These are phyloP conservation scores for Tiliacea citrago DNA, from an alignment of 2,888 invertebrate species.

Conservation along the genomic window DNA sequence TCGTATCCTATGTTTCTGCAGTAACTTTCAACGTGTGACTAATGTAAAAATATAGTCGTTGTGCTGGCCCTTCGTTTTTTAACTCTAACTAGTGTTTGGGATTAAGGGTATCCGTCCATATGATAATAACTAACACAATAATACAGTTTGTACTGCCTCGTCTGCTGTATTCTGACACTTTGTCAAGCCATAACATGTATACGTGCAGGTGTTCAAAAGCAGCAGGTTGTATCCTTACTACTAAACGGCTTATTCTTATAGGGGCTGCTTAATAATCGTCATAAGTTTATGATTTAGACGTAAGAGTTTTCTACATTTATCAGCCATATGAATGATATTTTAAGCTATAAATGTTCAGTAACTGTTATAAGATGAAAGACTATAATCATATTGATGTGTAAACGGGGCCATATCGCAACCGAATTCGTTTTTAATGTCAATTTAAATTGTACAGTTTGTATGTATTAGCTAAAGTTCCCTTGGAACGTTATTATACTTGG, in stretches of 20 bases:
- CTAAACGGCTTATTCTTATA: conserved; percentile 41
- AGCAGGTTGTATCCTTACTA: conserved; percentile 52
- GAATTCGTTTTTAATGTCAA: conserved; percentile 49
- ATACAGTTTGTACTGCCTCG: conserved; percentile 54
- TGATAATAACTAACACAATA: conserved; percentile 65
- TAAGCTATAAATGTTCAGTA: conserved; percentile 55
- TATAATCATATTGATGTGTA: conserved; percentile 51
- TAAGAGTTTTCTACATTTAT: conserved; percentile 61
- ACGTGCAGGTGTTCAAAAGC: conserved; percentile 34
- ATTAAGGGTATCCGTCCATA: conserved; percentile 79
- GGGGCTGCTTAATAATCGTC: conserved; percentile 41
- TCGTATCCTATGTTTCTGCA: conserved; percentile 62
- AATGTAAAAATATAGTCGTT: conserved; percentile 62
- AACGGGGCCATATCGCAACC: conserved; percentile 70
- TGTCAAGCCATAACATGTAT: conserved; percentile 50
- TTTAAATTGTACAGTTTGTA: conserved; percentile 41
- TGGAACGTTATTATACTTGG: conserved; percentile 31
- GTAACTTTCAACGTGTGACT: conserved; percentile 51
- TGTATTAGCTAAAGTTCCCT: conserved; percentile 36
- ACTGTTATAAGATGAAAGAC: conserved; percentile 45
- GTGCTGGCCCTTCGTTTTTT: conserved; percentile 73
- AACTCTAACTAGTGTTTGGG: conserved; percentile 59
- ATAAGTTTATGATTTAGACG: conserved; percentile 60
- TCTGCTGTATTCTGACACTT: conserved; percentile 46
- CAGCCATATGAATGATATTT: conserved; percentile 66